Evolutionary conservation across 2,797 vertebrate genomes (phyloP).

Genomic region (Eidolon dupreanum): DNA sequence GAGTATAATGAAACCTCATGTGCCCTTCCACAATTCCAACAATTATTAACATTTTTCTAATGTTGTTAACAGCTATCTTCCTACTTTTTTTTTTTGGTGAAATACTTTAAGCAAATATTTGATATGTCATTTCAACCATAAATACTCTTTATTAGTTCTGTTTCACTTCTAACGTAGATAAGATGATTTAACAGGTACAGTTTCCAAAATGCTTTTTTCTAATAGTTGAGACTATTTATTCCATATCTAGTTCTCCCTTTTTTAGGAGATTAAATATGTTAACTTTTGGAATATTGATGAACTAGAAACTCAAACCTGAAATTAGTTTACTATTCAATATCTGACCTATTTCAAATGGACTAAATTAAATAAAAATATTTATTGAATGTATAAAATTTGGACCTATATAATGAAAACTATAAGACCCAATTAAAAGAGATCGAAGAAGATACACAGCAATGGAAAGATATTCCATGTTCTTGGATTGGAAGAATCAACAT

Average conservation of each 20-base stretch:
- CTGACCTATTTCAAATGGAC: background rate
- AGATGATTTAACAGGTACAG: background rate
- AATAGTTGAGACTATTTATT: background rate
- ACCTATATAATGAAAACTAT: too few relatives aligned
- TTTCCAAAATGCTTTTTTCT: conserved; percentile 7
- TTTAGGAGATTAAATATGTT: conserved; percentile 13
- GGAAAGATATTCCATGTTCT: too few relatives aligned
- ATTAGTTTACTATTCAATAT: background rate
- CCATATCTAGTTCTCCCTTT: background rate
- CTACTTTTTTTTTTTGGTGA: background rate
- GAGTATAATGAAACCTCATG: background rate
- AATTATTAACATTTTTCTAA: background rate
- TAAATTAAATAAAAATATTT: conserved; percentile 23
- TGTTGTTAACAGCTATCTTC: background rate
- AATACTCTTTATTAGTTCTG: background rate
- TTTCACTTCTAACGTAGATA: conserved; percentile 12
- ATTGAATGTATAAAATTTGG: background rate
- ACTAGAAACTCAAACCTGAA: background rate
- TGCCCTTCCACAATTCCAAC: background rate
- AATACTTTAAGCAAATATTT: background rate
- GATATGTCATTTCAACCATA: background rate
- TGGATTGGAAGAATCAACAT: too few relatives aligned
- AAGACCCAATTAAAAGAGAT: too few relatives aligned
- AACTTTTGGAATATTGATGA: background rate
- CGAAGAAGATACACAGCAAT: too few relatives aligned